Percentiles rank a stretch among this genome's conserved stretches.
These are phyloP conservation scores for Octodonta nipae DNA, from an alignment of 2,888 invertebrate species.

Conservation along the genomic window DNA sequence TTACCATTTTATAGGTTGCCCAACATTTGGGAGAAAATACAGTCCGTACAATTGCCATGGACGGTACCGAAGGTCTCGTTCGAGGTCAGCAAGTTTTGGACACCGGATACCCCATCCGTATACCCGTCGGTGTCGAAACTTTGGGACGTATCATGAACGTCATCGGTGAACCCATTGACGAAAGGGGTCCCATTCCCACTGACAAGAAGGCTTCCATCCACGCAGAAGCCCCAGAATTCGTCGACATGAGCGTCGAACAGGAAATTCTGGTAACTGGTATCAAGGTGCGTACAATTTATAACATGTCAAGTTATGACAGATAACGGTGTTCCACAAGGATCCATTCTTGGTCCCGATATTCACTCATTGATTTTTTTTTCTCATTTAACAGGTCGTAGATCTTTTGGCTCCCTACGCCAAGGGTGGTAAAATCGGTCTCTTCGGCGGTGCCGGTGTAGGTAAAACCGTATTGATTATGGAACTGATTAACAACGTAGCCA, in stretches of 20 bases:
- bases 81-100: constrained; percentile 71
- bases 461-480: constrained; percentile 95
- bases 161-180: constrained; percentile 80
- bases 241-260: constrained; percentile 88
- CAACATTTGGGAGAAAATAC: constrained; percentile 56
- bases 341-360: too few relatives aligned
- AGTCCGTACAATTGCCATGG: constrained; percentile 88
- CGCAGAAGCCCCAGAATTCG: constrained; percentile 85
- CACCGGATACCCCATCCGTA: constrained; percentile 77
- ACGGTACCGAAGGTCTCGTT: constrained; percentile 82
- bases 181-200: constrained; percentile 73
- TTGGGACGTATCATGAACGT: constrained; percentile 90
- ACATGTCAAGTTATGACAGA: too few relatives aligned
- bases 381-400: constrained; percentile 52
- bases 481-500: constrained; percentile 87
- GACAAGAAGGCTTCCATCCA: constrained; percentile 72
- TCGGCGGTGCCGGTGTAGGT: constrained; percentile 88
- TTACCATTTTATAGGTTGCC: constrained; percentile 29
- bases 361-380: too few relatives aligned
- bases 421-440: constrained; percentile 86
- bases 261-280: constrained; percentile 83
- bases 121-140: constrained; percentile 79
- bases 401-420: constrained; percentile 71
- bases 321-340: too few relatives aligned
- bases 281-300: constrained; percentile 24